Evolutionary conservation across 2,888 invertebrate species (phyloP).

Genomic region (Melinopterus prodromus): DNA sequence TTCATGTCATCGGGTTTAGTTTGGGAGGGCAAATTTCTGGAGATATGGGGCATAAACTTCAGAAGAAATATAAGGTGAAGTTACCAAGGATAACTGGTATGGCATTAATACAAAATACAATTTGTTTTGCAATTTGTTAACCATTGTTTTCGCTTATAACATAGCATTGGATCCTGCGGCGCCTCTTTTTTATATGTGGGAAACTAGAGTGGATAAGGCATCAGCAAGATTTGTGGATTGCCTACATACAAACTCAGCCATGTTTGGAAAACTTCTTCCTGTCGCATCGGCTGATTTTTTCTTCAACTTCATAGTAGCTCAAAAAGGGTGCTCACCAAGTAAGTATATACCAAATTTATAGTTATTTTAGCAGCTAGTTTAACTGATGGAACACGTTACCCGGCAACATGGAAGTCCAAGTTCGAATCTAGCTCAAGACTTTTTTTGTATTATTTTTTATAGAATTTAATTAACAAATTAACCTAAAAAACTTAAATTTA

Average conservation of each 20-base stretch:
- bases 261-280: constrained; percentile 6
- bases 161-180: constrained; percentile 24
- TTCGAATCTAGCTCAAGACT: too few relatives aligned
- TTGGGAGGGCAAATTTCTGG: constrained; percentile 11
- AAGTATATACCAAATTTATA: background rate
- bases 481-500: background rate
- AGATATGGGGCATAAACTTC: background rate
- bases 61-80: background rate
- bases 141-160: background rate
- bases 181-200: constrained; percentile 14
- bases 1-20: constrained; percentile 18
- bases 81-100: constrained; percentile 15
- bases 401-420: too few relatives aligned
- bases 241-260: constrained; percentile 13
- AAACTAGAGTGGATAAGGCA: background rate
- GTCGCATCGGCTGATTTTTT: constrained; percentile 16
- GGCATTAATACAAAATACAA: background rate
- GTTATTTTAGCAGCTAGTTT: too few relatives aligned
- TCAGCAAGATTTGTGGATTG: constrained; percentile 22
- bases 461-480: too few relatives aligned
- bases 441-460: too few relatives aligned
- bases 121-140: background rate
- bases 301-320: constrained; percentile 13
- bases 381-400: too few relatives aligned
- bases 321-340: constrained; percentile 21